These are phyloP conservation scores for Pterostichus madidus DNA, from an alignment of 2,888 invertebrate genomes.

Conservation along the genomic window DNA sequence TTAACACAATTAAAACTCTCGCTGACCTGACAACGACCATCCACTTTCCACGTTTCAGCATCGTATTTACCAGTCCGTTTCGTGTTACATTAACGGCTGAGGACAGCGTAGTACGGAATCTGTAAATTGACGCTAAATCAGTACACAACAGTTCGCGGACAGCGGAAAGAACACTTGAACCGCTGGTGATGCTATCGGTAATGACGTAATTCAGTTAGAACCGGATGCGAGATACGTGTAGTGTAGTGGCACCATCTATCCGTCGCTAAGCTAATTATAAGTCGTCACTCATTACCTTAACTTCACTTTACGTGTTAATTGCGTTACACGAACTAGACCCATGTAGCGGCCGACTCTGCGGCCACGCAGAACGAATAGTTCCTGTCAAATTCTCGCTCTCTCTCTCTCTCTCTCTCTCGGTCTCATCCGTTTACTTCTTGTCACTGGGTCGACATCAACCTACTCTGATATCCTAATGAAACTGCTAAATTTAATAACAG, in stretches of 20 bases:
- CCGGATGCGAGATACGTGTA: constrained; percentile 72
- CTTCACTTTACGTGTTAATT: constrained; percentile 72
- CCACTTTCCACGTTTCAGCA: not conserved
- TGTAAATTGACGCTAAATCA: constrained; percentile 65
- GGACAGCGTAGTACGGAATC: constrained; percentile 31
- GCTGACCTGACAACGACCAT: constrained; percentile 29
- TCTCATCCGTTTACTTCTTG: too few relatives aligned
- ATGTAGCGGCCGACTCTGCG: constrained; percentile 59
- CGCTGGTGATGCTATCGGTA: constrained; percentile 67
- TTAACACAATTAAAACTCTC: constrained; percentile 61
- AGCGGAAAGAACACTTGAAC: constrained; percentile 63
- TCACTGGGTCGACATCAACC: too few relatives aligned
- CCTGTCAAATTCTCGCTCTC: constrained; percentile 36
- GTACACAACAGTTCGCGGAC: constrained; percentile 53
- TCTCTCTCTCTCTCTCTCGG: not conserved
- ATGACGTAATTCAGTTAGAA: constrained; percentile 71
- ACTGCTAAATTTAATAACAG: too few relatives aligned
- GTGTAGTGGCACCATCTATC: constrained; percentile 75
- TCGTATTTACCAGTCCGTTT: constrained; percentile 37
- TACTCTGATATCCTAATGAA: too few relatives aligned
- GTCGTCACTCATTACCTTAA: constrained; percentile 77
- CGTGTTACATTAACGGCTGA: constrained; percentile 24
- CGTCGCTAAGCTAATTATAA: constrained; percentile 76
- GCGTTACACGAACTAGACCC: constrained; percentile 70
- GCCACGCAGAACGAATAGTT: constrained; percentile 49